Conservation (phyloP, 1,140 invertebrate genomes). For the Drosophila novamexicana region DNA sequence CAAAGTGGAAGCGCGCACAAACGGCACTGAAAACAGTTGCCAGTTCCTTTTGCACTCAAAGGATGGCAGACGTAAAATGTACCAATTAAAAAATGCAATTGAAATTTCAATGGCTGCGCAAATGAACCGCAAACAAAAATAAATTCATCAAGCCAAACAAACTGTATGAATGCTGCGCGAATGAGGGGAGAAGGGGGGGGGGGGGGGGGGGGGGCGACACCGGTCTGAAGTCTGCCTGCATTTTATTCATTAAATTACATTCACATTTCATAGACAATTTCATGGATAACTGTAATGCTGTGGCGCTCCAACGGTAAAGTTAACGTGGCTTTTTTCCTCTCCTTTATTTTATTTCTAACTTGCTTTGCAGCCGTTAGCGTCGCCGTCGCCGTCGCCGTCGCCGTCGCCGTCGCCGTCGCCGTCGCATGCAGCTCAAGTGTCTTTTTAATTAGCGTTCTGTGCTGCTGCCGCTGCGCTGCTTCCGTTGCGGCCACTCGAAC, state of each 20-base stretch:
- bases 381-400: slow-evolving; percentile 16
- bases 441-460: slow-evolving; percentile 81
- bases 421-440: slow-evolving; percentile 56
- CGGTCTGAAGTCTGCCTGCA: slow-evolving; percentile 35
- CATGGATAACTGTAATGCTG: slow-evolving; percentile 51
- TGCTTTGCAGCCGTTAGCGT: background rate
- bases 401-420: slow-evolving; percentile 27
- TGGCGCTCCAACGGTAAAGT: slow-evolving; percentile 37
- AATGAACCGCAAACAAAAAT: slow-evolving; percentile 67
- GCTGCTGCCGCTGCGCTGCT: slow-evolving; percentile 53
- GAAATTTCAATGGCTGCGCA: slow-evolving; percentile 71
- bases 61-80: slow-evolving; percentile 77
- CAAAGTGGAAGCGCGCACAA: slow-evolving; percentile 61
- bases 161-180: background rate
- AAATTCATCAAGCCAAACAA: slow-evolving; percentile 24
- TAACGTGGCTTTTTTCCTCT: slow-evolving; percentile 27
- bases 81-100: slow-evolving; percentile 80
- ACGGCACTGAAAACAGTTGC: slow-evolving; percentile 17
- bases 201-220: background rate
- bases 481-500: slow-evolving; percentile 63
- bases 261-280: slow-evolving; percentile 81
- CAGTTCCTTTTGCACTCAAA: slow-evolving; percentile 56
- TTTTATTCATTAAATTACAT: slow-evolving; percentile 81
- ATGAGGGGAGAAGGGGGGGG: background rate
- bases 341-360: background rate